A percentile compares a stretch with the other conserved stretches of the same genome.
These are phyloP conservation scores for Corydoras sp. DNA, from an alignment of 2,113 vertebrate species.

Conservation along the genomic window DNA sequence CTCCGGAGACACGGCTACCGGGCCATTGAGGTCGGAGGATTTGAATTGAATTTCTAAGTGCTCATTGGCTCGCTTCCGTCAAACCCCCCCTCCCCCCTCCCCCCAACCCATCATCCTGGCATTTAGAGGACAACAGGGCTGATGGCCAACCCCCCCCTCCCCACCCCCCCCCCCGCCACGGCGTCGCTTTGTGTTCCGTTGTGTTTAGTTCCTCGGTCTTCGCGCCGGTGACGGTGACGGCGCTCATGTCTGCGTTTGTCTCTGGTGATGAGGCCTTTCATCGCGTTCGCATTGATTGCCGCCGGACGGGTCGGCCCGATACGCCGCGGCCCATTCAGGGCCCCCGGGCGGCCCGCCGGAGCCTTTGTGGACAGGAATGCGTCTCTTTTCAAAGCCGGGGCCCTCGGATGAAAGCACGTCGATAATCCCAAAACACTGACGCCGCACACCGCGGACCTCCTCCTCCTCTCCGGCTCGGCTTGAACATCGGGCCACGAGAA, in stretches of 20 bases:
- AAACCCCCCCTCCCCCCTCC: background rate
- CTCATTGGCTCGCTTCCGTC: slow-evolving; percentile 41
- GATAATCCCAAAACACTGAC: slow-evolving; percentile 65
- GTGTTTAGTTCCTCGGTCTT: background rate
- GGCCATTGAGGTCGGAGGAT: slow-evolving; percentile 47
- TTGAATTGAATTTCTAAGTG: slow-evolving; percentile 49
- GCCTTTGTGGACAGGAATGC: slow-evolving; percentile 71
- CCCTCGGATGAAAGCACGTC: slow-evolving; percentile 68
- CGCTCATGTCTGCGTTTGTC: slow-evolving; percentile 67
- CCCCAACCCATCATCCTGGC: slow-evolving; percentile 24
- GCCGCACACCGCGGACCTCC: slow-evolving; percentile 58
- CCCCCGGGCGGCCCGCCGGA: slow-evolving; percentile 64
- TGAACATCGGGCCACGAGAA: slow-evolving; percentile 42
- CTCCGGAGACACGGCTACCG: slow-evolving; percentile 46
- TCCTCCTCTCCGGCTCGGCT: slow-evolving; percentile 49
- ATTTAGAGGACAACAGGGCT: slow-evolving; percentile 40
- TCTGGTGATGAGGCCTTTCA: slow-evolving; percentile 67
- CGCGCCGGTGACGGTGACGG: slow-evolving; percentile 38
- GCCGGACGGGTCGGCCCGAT: slow-evolving; percentile 66
- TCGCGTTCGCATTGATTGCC: slow-evolving; percentile 72
- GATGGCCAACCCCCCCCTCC: slow-evolving; percentile 46
- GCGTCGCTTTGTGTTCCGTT: slow-evolving; percentile 9
- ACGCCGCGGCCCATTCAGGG: slow-evolving; percentile 61
- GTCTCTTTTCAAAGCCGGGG: slow-evolving; percentile 73
- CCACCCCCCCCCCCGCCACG: slow-evolving; percentile 19